phyloP scores from a whole-genome alignment of 1,140 invertebrate genomes.

The Metopolophium dirhodum region DNA sequence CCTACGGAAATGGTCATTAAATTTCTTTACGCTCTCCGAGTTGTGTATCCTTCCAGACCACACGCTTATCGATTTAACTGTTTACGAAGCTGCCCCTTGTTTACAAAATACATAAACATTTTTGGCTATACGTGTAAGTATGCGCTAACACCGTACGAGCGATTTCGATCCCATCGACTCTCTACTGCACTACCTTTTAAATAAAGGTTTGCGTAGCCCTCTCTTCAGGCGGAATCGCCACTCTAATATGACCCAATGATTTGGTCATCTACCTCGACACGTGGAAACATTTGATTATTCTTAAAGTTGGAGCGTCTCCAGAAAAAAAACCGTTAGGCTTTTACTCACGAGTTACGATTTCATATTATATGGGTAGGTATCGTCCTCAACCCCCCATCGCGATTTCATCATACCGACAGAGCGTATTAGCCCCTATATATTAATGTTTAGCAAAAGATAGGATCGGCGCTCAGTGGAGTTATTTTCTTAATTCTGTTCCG shows the following conservation, averaged over 20 bases:
- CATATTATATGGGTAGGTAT: not conserved
- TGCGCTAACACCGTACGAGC: not conserved
- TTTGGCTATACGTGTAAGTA: not conserved
- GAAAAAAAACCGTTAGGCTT: not conserved
- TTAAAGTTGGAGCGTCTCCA: not conserved
- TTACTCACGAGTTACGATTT: not conserved
- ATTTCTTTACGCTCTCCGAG: not conserved
- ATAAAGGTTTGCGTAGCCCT: not conserved
- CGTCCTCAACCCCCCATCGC: not conserved
- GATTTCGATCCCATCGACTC: not conserved
- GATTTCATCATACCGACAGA: not conserved
- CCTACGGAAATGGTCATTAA: not conserved
- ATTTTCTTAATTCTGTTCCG: not conserved
- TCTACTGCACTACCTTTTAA: not conserved
- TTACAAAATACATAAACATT: not conserved
- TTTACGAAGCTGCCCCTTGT: not conserved
- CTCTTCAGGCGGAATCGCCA: not conserved
- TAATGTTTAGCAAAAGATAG: not conserved
- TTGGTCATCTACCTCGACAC: not conserved
- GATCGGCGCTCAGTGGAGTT: not conserved
- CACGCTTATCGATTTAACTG: not conserved
- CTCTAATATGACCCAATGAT: not conserved
- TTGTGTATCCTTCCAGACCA: not conserved
- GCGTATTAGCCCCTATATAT: not conserved
- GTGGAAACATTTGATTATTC: not conserved